Percentiles rank a stretch among this genome's conserved stretches.
Evolutionary conservation across 2,113 vertebrate genomes (phyloP).

Genomic region (Tragelaphus buxtoni): DNA sequence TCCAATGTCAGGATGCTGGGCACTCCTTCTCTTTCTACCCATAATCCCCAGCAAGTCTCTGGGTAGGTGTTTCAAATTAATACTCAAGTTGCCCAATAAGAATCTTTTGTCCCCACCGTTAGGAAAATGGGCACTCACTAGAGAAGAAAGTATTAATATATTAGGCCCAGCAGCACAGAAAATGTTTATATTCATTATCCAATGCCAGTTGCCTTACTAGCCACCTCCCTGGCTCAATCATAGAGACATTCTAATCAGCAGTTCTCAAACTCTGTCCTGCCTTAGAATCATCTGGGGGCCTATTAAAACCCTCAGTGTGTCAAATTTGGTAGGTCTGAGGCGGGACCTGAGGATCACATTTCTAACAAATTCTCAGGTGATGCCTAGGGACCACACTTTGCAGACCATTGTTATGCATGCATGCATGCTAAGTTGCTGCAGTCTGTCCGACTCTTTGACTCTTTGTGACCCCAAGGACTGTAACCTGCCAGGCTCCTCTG

Average conservation of each 20-base stretch:
- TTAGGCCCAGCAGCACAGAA: conserved; percentile 30
- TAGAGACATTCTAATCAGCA: not conserved
- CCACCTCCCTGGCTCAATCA: not conserved
- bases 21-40: not conserved
- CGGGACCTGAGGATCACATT: not conserved
- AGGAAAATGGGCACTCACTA: conserved; percentile 33
- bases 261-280: not conserved
- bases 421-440: not conserved
- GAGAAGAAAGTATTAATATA: conserved; percentile 41
- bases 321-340: not conserved
- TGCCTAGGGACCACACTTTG: not conserved
- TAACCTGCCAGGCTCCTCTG: not conserved
- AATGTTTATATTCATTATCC: conserved; percentile 22
- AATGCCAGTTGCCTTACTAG: not conserved
- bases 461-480: not conserved
- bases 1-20: not conserved
- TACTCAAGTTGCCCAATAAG: conserved; percentile 19
- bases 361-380: not conserved
- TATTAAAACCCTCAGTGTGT: not conserved
- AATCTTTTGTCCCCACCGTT: conserved; percentile 21
- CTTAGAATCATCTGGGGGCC: not conserved
- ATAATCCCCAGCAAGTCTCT: not conserved
- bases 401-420: not conserved
- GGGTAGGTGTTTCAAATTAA: conserved; percentile 22
- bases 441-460: not conserved